These are phyloP conservation scores for Tetranychus cinnabarinus DNA, from an alignment of 1,140 invertebrate genomes.

Conservation along the genomic window DNA sequence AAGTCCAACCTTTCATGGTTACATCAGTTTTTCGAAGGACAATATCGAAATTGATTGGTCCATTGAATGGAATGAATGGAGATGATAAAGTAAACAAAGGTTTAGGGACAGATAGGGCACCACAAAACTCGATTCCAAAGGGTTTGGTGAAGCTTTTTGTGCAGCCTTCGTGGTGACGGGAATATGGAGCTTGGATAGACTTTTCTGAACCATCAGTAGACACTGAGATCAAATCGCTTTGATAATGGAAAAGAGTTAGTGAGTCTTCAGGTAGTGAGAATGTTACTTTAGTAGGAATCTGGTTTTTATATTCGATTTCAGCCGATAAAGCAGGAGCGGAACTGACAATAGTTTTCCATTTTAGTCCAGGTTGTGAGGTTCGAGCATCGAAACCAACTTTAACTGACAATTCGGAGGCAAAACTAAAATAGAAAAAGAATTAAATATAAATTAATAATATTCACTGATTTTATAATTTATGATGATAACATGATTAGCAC, in stretches of 20 bases:
- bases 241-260: no score
- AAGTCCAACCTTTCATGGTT: neutral
- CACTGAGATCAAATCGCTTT: no score
- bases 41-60: neutral
- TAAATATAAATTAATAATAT: no score
- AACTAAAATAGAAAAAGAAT: no score
- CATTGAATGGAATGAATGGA: neutral
- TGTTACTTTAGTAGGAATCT: no score
- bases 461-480: no score
- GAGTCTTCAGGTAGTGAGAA: no score
- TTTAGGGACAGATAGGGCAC: neutral
- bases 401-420: slow-evolving; percentile 1
- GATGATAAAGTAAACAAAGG: neutral
- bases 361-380: neutral
- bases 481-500: no score
- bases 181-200: neutral
- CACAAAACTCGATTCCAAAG: neutral
- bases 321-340: slow-evolving; percentile 1
- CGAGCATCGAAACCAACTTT: slow-evolving; percentile 1
- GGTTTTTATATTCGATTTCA: no score
- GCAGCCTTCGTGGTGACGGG: neutral
- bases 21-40: neutral
- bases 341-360: neutral
- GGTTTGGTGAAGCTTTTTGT: neutral
- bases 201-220: neutral